A percentile compares a stretch with the other conserved stretches of the same genome.
Conservation (phyloP, 2,797 vertebrate species). For the Sandelia bainsii region DNA sequence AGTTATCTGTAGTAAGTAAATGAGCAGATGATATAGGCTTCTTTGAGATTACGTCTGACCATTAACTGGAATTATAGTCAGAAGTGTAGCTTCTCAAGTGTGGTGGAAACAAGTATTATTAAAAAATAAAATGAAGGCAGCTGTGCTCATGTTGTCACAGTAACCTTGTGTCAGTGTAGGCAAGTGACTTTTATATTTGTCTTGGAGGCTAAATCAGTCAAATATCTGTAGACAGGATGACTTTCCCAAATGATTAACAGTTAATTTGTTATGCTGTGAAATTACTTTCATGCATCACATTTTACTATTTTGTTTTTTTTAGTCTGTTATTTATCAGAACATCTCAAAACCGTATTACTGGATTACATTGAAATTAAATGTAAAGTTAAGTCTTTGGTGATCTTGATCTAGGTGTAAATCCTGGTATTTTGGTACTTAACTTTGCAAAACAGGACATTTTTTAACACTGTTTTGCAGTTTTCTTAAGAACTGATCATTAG, state of each 20-base stretch:
- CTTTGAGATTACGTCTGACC: conserved; percentile 30
- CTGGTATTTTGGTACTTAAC: neutral
- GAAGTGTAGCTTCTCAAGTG: neutral
- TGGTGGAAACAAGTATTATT: neutral
- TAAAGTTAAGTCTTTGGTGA: neutral
- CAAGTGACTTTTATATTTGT: neutral
- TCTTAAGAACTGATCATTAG: neutral
- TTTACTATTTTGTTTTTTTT: neutral
- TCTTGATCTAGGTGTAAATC: neutral
- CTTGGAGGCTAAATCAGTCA: neutral
- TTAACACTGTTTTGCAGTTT: neutral
- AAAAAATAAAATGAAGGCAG: neutral
- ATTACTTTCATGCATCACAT: neutral
- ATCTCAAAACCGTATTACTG: neutral
- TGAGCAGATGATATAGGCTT: conserved; percentile 42
- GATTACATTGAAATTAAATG: neutral
- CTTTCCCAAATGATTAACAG: neutral
- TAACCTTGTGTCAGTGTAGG: neutral
- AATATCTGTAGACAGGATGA: neutral
- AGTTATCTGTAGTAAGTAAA: conserved; percentile 56
- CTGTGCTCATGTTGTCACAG: neutral
- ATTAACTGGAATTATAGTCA: neutral
- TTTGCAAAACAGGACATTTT: too few species aligned
- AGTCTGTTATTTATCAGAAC: neutral
- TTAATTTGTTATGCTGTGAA: neutral